phyloP scores from a whole-genome alignment of 35 echinoderm and acorn worm genomes.

The Heliocidaris tuberculata region DNA sequence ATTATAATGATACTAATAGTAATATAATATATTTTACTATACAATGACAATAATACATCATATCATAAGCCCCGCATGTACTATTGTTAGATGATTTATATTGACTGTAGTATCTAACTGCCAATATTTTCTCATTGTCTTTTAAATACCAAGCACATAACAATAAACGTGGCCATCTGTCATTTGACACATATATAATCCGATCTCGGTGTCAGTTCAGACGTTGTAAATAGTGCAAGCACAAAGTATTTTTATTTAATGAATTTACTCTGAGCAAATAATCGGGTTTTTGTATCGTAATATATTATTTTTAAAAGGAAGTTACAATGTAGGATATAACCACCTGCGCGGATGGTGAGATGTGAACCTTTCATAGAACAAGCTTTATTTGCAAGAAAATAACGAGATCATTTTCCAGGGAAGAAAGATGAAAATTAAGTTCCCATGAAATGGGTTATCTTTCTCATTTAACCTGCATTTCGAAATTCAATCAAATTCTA shows the following conservation, averaged over 20 bases:
- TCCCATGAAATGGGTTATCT: background rate
- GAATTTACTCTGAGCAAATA: background rate
- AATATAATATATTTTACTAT: too few species aligned
- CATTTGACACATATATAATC: background rate
- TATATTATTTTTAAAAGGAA: background rate
- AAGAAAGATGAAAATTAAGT: background rate
- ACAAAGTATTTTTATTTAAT: background rate
- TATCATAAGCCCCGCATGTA: too few species aligned
- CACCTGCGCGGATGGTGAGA: background rate
- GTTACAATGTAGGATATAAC: background rate
- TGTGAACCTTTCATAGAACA: background rate
- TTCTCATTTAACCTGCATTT: background rate
- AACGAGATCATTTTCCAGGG: background rate
- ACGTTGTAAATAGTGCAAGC: background rate
- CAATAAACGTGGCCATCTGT: background rate
- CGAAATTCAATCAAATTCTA: background rate
- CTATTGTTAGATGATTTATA: too few species aligned
- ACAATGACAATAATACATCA: too few species aligned
- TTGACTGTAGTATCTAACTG: too few species aligned
- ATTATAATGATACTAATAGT: too few species aligned
- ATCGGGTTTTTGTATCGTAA: background rate
- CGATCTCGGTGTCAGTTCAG: too few species aligned
- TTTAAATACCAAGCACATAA: too few species aligned
- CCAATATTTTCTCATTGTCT: too few species aligned
- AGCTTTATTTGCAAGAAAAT: background rate